phyloP scores from a whole-genome alignment of 2,113 vertebrate genomes.

The Leucosticte australis region DNA sequence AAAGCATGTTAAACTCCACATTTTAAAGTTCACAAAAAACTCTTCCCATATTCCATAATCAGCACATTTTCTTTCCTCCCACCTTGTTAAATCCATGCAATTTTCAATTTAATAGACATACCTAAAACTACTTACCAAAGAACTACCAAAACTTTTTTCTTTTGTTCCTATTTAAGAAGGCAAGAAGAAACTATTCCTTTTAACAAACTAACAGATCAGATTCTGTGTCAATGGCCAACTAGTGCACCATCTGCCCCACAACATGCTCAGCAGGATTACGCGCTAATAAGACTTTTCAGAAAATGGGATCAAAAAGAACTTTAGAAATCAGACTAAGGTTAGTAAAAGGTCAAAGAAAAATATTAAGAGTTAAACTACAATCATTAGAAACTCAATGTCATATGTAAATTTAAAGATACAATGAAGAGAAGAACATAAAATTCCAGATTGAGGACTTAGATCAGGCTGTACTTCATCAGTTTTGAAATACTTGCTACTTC shows the following conservation, averaged over 20 bases:
- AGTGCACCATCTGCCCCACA: constrained; percentile 54
- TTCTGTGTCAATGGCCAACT: constrained; percentile 42
- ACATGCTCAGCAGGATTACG: constrained; percentile 43
- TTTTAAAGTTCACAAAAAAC: background rate
- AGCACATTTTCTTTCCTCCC: background rate
- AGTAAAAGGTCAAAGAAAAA: constrained; percentile 50
- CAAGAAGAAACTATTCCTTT: constrained; percentile 6
- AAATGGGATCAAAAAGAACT: constrained; percentile 64
- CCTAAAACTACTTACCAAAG: background rate
- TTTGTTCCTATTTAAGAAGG: background rate
- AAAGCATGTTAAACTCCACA: background rate
- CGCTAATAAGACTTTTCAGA: constrained; percentile 53
- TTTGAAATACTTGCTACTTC: background rate
- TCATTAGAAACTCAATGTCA: background rate
- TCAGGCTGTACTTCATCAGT: background rate
- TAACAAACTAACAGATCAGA: constrained; percentile 32
- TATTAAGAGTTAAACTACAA: background rate
- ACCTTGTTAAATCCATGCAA: background rate
- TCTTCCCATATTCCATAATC: background rate
- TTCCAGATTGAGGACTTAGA: background rate
- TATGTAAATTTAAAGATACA: background rate
- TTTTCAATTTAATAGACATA: background rate
- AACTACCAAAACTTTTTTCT: background rate
- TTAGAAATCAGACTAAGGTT: constrained; percentile 45
- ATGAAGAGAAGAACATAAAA: background rate